Evolutionary conservation across 2,113 vertebrate species (phyloP), one percentile per base, ranked within the genome.

Genomic region (Onychorhynchus coronatus): DNA sequence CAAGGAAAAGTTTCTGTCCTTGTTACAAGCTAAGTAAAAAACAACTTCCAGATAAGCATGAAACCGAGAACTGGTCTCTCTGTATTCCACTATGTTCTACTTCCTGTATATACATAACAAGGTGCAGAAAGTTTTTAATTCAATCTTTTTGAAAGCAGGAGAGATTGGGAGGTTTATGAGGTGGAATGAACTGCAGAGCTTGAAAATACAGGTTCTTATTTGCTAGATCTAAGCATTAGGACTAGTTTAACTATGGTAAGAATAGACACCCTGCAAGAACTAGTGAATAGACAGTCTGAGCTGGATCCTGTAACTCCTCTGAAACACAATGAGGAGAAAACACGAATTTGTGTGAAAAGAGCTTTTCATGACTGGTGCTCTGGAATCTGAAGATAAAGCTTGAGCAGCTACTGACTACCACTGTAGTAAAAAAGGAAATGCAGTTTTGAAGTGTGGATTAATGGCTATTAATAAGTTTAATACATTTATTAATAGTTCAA

Each of bases 31-130:
- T 23, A 35, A 44, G 24, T 56, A 62, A 79, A 31, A 82, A 94
- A 11, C 47, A 37, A 56, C 53, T 89, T 59, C 31, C 24, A 70
- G 53, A 37, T 49, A 12, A 50, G 24, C 12, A 5, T 42, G 65
- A 81, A 65, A 55, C 16, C 23, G n/a, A 88, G 73, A 66, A 33
- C 84, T 72, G 80, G 3, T 84, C 55, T 58, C 6, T 56, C 59
- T 80, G 6, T 62, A 11, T 41, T 41, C 28, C 24, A 16, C 24
- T 25, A 1, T 0, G 0, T 50, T 91, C 39, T 56, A 9, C 59
- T 44, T 66, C 27, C 47, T 74, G 47, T 25, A 41, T 5, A 7
- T 41, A 27, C 21, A 42, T 9, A 52, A 39, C 44, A 59, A 74
- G 27, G n/a, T 47, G 21, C 47, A 42, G 25, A 27, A 49, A 63